Percentiles rank a stretch among this genome's conserved stretches.
These are phyloP conservation scores for Nannobrachium achirus DNA, from an alignment of 2,113 vertebrate species.

Conservation along the genomic window DNA sequence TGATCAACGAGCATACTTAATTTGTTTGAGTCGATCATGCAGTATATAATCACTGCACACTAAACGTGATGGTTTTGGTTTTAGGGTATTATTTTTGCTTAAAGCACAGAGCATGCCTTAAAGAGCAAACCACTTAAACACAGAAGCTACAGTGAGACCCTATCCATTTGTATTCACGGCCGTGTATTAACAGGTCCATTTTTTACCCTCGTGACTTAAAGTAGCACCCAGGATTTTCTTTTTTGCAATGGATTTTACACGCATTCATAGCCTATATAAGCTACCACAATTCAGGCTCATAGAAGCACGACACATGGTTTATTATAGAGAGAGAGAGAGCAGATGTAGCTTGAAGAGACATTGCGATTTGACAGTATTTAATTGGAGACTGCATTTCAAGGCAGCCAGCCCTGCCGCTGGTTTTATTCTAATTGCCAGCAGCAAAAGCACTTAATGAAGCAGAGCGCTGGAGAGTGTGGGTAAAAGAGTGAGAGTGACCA, in stretches of 20 bases:
- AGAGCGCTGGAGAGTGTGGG: constrained; percentile 74
- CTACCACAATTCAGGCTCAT: constrained; percentile 42
- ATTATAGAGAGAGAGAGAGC: constrained; percentile 60
- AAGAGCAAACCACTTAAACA: constrained; percentile 40
- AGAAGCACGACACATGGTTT: constrained; percentile 63
- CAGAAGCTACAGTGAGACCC: not conserved
- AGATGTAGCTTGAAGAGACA: constrained; percentile 69
- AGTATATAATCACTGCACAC: constrained; percentile 15
- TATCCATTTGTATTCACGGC: constrained; percentile 43
- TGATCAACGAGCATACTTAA: constrained; percentile 31
- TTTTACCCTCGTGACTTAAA: constrained; percentile 22
- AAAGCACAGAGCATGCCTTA: constrained; percentile 29
- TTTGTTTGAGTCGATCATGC: constrained; percentile 23
- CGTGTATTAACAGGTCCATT: no score
- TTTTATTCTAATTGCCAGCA: constrained; percentile 84
- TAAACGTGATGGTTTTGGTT: constrained; percentile 31
- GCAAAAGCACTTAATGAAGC: constrained; percentile 82
- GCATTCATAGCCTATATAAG: constrained; percentile 45
- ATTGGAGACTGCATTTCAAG: constrained; percentile 80
- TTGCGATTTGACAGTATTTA: constrained; percentile 79
- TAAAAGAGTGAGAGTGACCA: constrained; percentile 78
- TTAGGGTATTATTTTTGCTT: constrained; percentile 49
- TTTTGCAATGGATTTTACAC: constrained; percentile 38
- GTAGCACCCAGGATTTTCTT: constrained; percentile 22
- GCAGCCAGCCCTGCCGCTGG: constrained; percentile 77